Evolutionary conservation across 1,140 invertebrate genomes (phyloP).

Genomic region (Telenomus remus): DNA sequence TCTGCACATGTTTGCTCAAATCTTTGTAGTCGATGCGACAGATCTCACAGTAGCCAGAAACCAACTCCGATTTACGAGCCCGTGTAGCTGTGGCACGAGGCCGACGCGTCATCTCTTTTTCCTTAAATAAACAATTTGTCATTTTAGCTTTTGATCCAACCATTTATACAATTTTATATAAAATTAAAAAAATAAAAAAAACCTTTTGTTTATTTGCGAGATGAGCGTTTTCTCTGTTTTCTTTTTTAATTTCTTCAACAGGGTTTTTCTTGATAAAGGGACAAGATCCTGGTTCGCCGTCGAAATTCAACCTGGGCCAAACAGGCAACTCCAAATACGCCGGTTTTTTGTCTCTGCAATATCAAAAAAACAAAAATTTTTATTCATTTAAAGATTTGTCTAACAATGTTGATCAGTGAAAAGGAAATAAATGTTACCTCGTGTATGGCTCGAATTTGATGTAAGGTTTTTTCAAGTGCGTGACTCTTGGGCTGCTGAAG

Average conservation of each 20-base stretch:
- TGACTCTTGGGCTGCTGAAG: constrained; percentile 68
- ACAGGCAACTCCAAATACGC: constrained; percentile 72
- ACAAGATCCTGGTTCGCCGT: constrained; percentile 69
- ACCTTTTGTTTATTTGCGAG: constrained; percentile 64
- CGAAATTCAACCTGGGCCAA: constrained; percentile 74
- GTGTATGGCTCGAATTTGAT: constrained; percentile 76
- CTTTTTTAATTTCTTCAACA: constrained; percentile 65
- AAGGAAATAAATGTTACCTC: constrained; percentile 65
- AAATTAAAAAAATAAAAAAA: neutral
- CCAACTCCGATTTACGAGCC: constrained; percentile 76
- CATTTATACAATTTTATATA: too few species aligned
- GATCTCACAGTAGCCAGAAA: constrained; percentile 84
- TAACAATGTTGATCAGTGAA: too few species aligned
- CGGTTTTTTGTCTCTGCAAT: constrained; percentile 70
- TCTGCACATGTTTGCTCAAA: constrained; percentile 80
- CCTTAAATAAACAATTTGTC: constrained; percentile 44
- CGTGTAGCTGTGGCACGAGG: constrained; percentile 77
- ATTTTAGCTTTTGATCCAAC: neutral
- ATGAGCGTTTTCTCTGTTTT: constrained; percentile 64
- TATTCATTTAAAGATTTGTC: too few species aligned
- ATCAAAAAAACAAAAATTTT: neutral
- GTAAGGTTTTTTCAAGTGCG: constrained; percentile 71
- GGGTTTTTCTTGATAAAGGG: constrained; percentile 64
- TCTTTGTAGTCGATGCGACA: constrained; percentile 83
- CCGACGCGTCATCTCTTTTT: constrained; percentile 80